Evolutionary conservation across 2,888 invertebrate genomes (phyloP).

Genomic region (Alentia gelatinosa): DNA sequence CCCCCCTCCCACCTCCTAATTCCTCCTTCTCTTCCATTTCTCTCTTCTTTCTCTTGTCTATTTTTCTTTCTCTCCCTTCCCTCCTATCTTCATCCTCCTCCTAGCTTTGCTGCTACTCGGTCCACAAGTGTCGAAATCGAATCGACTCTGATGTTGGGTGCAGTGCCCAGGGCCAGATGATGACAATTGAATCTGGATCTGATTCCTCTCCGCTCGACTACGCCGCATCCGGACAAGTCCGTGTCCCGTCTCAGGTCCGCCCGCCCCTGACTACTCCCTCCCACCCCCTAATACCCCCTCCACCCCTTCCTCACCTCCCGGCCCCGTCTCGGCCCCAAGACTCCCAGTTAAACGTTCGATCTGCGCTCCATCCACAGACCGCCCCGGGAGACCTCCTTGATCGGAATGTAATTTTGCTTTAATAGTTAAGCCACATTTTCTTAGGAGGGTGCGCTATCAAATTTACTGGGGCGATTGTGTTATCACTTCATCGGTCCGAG

Average conservation of each 20-base stretch:
- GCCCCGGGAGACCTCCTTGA: not conserved
- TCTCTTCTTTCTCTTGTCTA: not conserved
- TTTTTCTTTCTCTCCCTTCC: not conserved
- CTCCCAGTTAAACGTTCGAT: not conserved
- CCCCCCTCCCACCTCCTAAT: not conserved
- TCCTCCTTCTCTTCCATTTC: not conserved
- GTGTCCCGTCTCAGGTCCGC: not conserved
- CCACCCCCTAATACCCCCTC: not conserved
- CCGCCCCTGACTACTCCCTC: not conserved
- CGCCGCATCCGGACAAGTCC: not conserved
- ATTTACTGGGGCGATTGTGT: constrained; percentile 5
- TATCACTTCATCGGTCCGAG: constrained; percentile 20
- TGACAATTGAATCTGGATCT: constrained; percentile 52
- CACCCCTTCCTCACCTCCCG: not conserved
- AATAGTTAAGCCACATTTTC: constrained; percentile 34
- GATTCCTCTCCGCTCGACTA: constrained; percentile 10
- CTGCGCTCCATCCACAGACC: not conserved
- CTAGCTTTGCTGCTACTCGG: not conserved
- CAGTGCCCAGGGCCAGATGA: constrained; percentile 17
- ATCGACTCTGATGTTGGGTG: constrained; percentile 41
- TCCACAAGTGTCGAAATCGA: not conserved
- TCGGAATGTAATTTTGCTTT: constrained; percentile 41
- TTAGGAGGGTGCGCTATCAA: constrained; percentile 5
- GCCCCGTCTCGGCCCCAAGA: not conserved
- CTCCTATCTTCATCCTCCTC: not conserved